Conservation (phyloP, 2,113 vertebrate genomes). For the Heterocephalus glaber region DNA sequence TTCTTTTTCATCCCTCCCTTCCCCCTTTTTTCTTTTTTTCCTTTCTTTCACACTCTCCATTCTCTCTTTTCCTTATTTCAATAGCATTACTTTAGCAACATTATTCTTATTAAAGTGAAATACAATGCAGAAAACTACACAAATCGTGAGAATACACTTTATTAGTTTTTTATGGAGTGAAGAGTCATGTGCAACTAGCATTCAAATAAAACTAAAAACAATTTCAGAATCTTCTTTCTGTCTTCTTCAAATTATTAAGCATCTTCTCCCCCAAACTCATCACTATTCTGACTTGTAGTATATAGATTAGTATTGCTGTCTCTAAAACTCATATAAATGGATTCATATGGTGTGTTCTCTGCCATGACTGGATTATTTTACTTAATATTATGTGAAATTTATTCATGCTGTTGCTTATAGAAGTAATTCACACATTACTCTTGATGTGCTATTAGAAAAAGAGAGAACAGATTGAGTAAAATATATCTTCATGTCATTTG, state of each 20-base stretch:
- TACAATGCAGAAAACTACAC: background rate
- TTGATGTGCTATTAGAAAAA: background rate
- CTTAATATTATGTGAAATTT: background rate
- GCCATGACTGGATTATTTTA: background rate
- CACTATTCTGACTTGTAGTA: background rate
- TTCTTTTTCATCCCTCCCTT: too few species aligned
- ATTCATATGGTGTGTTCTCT: background rate
- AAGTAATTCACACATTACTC: background rate
- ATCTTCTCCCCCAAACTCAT: background rate
- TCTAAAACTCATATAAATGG: background rate
- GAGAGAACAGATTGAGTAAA: background rate
- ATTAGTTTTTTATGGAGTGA: background rate
- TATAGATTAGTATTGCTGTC: background rate
- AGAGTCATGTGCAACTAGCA: background rate
- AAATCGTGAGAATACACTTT: background rate
- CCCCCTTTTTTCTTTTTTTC: rapidly evolving
- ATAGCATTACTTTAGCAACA: background rate
- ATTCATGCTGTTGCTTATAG: background rate
- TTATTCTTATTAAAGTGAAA: background rate
- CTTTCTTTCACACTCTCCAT: background rate
- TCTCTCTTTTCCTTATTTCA: background rate
- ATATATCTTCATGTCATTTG: background rate
- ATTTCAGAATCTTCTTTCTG: background rate
- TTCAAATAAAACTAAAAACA: background rate
- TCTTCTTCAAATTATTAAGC: background rate